These are phyloP conservation scores for Platycheirus rosarum DNA, from an alignment of 2,888 invertebrate species.

Conservation along the genomic window DNA sequence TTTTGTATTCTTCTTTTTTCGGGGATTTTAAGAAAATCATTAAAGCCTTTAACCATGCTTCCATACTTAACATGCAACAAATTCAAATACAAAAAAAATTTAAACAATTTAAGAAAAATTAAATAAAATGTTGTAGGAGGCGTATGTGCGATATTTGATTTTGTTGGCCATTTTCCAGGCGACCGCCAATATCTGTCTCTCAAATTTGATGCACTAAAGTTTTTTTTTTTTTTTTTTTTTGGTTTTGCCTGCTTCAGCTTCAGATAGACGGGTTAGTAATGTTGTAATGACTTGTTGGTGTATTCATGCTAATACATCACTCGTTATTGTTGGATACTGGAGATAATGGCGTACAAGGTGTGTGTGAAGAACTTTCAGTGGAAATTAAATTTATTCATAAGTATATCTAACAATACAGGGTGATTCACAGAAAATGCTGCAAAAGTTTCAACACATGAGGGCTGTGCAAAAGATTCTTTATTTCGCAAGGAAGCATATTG, in stretches of 20 bases:
- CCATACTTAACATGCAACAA: too few relatives aligned
- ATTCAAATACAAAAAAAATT: constrained; percentile 34
- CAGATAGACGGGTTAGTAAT: constrained; percentile 48
- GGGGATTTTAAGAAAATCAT: too few relatives aligned
- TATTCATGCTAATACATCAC: constrained; percentile 48
- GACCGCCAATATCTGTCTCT: constrained; percentile 70
- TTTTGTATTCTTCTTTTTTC: too few relatives aligned
- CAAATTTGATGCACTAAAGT: constrained; percentile 67
- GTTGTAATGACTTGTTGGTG: constrained; percentile 56
- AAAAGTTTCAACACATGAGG: too few relatives aligned
- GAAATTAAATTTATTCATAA: too few relatives aligned
- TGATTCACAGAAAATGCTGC: too few relatives aligned
- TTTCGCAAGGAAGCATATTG: too few relatives aligned
- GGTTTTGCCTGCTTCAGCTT: constrained; percentile 4
- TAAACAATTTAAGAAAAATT: not conserved
- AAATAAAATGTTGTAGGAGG: not conserved
- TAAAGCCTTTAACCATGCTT: too few relatives aligned
- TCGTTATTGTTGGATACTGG: constrained; percentile 46
- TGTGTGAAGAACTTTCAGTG: too few relatives aligned
- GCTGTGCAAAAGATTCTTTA: too few relatives aligned
- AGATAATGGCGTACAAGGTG: constrained; percentile 1
- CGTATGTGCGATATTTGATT: constrained; percentile 29
- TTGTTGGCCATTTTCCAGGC: constrained; percentile 68
- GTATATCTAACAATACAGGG: too few relatives aligned
- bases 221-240: too few relatives aligned